A percentile compares a stretch with the other conserved stretches of the same genome.
Evolutionary conservation across 2,113 vertebrate species (phyloP).

Genomic region (Chamaetylas fuelleborni): DNA sequence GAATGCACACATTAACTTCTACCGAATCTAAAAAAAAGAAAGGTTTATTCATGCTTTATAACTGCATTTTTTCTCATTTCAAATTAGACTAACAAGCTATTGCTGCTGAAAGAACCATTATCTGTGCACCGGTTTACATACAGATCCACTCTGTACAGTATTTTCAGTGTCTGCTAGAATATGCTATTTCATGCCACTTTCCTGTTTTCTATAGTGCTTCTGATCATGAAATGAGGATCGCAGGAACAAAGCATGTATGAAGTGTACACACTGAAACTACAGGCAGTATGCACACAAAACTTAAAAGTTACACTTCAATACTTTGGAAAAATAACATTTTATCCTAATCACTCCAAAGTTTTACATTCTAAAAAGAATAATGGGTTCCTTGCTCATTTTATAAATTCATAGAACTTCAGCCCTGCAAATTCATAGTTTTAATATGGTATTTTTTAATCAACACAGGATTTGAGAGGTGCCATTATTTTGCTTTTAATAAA

Average conservation of each 20-base stretch:
- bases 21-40: background rate
- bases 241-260: background rate
- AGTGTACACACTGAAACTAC: background rate
- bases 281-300: background rate
- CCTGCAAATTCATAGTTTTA: background rate
- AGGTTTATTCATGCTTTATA: background rate
- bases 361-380: background rate
- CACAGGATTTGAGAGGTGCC: background rate
- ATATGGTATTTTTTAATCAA: background rate
- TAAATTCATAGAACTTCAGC: background rate
- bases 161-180: background rate
- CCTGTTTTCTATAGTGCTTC: background rate
- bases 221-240: background rate
- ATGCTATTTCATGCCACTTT: background rate
- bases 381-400: background rate
- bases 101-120: background rate
- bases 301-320: background rate
- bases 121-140: background rate
- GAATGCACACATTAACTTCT: background rate
- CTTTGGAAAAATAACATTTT: background rate
- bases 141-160: background rate
- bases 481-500: background rate
- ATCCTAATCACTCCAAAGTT: background rate
- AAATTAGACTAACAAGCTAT: background rate
- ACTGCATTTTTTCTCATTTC: background rate